Percentiles rank a stretch among this genome's conserved stretches.
These are phyloP conservation scores for Torymus aiolomorphi DNA, from an alignment of 2,888 invertebrate species.

Conservation along the genomic window DNA sequence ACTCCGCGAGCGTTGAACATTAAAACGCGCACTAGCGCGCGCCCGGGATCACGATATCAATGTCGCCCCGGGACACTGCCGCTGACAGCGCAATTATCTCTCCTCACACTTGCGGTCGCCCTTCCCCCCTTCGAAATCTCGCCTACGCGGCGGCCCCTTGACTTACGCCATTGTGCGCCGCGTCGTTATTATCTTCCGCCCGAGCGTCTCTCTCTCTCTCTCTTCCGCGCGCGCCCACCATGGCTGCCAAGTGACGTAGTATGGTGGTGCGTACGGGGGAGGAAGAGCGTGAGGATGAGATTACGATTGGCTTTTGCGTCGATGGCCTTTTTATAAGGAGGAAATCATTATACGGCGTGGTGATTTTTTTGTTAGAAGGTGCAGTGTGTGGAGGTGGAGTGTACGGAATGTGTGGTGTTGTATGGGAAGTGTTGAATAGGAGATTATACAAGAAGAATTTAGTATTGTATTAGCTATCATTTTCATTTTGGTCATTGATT, in stretches of 20 bases:
- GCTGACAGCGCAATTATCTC: conserved; percentile 72
- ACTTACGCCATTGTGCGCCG: neutral
- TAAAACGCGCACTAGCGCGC: neutral
- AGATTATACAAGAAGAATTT: no score
- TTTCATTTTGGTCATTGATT: no score
- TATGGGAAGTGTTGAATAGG: no score
- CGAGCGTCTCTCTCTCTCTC: conserved; percentile 6
- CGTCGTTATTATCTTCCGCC: conserved; percentile 36
- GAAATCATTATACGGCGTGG: no score
- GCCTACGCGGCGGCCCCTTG: neutral
- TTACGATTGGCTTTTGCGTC: neutral
- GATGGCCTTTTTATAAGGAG: no score
- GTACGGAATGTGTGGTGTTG: no score
- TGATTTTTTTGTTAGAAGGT: no score
- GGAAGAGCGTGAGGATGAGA: no score
- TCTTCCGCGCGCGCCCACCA: neutral
- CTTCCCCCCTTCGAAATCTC: conserved; percentile 56
- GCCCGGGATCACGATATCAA: conserved; percentile 59
- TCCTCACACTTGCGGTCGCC: conserved; percentile 66
- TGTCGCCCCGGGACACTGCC: conserved; percentile 65
- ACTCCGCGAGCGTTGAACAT: no score
- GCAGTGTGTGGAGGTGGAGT: no score
- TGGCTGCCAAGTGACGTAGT: no score
- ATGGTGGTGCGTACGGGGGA: neutral
- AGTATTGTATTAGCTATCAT: no score